Percentiles rank a stretch among this genome's conserved stretches.
Evolutionary conservation across 2,888 invertebrate species (phyloP).

Genomic region (Phragmatobia fuliginosa): DNA sequence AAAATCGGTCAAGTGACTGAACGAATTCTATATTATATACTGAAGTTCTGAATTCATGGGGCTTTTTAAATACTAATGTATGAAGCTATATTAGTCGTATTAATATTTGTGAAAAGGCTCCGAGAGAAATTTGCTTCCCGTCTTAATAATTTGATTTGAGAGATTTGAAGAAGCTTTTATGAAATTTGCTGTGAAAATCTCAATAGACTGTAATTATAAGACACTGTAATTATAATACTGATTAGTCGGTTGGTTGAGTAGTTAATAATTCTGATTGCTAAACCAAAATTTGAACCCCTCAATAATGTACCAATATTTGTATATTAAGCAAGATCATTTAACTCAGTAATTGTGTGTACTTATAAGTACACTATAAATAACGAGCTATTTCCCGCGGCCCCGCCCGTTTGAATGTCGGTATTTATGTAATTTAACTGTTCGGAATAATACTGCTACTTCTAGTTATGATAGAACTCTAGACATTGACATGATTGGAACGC

Average conservation of each 20-base stretch:
- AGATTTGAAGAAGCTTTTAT: background rate
- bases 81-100: background rate
- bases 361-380: background rate
- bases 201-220: no score
- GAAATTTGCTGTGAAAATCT: background rate
- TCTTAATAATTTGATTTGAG: background rate
- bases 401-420: no score
- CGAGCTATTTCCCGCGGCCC: no score
- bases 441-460: no score
- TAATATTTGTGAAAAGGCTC: background rate
- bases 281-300: background rate
- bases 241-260: conserved; percentile 2
- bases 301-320: background rate
- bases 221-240: background rate
- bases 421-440: no score
- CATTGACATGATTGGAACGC: no score
- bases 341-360: background rate
- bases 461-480: no score
- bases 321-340: background rate
- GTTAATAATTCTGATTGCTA: background rate
- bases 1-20: conserved; percentile 42
- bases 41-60: conserved; percentile 29
- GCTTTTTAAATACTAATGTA: background rate
- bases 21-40: conserved; percentile 30
- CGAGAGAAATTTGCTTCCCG: background rate